A percentile compares a stretch with the other conserved stretches of the same genome.
phyloP scores from a whole-genome alignment of 2,888 invertebrate genomes.

The Lepidochitona cinerea region DNA sequence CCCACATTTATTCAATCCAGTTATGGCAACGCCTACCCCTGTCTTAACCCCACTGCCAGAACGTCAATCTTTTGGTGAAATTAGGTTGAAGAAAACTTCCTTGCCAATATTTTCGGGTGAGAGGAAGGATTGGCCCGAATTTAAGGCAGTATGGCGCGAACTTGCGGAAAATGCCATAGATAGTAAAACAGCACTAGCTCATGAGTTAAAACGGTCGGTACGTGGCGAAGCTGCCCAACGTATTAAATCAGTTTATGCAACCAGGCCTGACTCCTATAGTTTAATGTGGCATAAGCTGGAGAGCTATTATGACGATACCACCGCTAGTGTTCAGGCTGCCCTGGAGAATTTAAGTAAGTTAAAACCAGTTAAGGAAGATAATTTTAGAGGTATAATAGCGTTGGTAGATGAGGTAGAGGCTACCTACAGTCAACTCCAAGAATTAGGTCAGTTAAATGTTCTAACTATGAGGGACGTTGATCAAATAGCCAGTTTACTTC shows the following conservation, averaged over 20 bases:
- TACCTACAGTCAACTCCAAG: not conserved
- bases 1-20: too few relatives aligned
- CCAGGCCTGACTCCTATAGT: not conserved
- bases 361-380: not conserved
- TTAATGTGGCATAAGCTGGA: not conserved
- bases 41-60: too few relatives aligned
- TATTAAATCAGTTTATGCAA: not conserved
- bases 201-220: not conserved
- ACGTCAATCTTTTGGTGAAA: too few relatives aligned
- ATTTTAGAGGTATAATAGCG: not conserved
- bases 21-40: too few relatives aligned
- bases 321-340: not conserved
- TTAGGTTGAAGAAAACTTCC: too few relatives aligned
- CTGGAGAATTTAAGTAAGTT: not conserved
- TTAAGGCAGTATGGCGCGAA: too few relatives aligned
- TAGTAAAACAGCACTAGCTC: too few relatives aligned
- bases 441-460: not conserved
- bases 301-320: not conserved
- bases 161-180: too few relatives aligned
- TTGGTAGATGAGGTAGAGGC: not conserved
- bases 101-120: too few relatives aligned
- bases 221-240: not conserved
- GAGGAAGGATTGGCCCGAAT: too few relatives aligned
- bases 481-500: not conserved
- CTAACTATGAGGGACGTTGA: slow-evolving; percentile 3